Base-by-base conservation (phyloP, 2,797 vertebrate genomes). In the Lepus townsendii region DNA sequence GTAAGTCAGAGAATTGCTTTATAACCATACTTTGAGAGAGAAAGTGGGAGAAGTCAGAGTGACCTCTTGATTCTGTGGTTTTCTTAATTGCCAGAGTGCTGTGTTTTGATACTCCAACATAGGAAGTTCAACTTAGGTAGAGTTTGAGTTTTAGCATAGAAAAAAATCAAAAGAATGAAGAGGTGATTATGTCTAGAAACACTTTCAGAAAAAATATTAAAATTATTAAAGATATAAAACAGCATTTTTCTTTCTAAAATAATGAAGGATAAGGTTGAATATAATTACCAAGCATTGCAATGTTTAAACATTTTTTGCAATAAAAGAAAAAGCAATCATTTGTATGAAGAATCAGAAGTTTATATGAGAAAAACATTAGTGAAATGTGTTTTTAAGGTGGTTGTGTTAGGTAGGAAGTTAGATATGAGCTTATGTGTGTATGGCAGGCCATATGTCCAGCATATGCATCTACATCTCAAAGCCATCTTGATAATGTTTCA, bases 161-260 rank as follows among this genome's bases (percentile, higher is more conserved):
- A 62, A 73, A 84, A 79, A 32, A 1, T 13, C 2, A 75, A 62
- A 16, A 82, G 11, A 75, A 4, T 26, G 1, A 57, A 52, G 11
- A 75, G 17, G 10, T 80, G 24, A 42, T 35, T 76, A 54, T 75
- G 2, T 69, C 22, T 66, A 47, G 12, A 88, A 96, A 85, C 17
- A 72, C 26, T 60, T 88, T 4, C 14, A 93, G 14, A 68, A 42
- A 72, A 73, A 27, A 80, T 54, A 80, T 54, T 10, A 69, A 84
- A 84, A 80, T 52, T 47, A 76, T 80, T 13, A 7, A 68, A 68
- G 19, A 89, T 19, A n/a, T 19, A 47, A 24, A 22, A 47, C 3
- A 76, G 19, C 76, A 82, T 72, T 77, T 22, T 94, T 77, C 30
- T 69, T 76, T 83, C 20, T 80, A 76, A 83, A 89, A 42, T 35